Conservation (phyloP, 2,113 vertebrate species). For the Crotalus helleri region DNA sequence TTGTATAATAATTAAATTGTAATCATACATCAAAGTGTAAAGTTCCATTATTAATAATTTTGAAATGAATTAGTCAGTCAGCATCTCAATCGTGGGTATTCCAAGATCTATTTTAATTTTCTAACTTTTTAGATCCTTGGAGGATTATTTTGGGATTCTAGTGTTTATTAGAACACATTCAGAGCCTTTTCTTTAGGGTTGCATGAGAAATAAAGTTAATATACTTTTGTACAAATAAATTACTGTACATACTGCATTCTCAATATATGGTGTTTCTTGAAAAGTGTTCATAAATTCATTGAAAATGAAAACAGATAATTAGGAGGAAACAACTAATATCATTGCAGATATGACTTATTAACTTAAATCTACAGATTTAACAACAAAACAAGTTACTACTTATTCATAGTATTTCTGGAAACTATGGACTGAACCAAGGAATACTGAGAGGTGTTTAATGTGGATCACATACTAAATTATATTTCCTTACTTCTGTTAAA, state of each 20-base stretch:
- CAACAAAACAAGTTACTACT: neutral
- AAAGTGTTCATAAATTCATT: neutral
- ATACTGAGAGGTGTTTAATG: neutral
- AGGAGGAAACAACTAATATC: neutral
- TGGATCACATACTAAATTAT: neutral
- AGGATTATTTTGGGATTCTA: neutral
- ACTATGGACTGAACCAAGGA: neutral
- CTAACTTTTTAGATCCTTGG: neutral
- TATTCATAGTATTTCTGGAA: neutral
- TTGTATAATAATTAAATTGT: neutral
- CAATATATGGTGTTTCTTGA: neutral
- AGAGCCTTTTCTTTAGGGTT: neutral
- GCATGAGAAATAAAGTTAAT: neutral
- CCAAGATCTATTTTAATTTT: neutral
- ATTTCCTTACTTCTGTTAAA: neutral
- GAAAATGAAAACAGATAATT: neutral
- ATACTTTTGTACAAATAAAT: neutral
- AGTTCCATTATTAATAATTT: neutral
- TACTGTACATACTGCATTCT: neutral
- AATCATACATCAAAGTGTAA: neutral
- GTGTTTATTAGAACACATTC: neutral
- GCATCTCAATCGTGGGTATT: neutral
- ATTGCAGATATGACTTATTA: neutral
- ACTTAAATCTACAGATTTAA: too few relatives aligned
- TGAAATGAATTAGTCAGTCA: neutral